Percentiles rank a stretch among this genome's conserved stretches.
These are phyloP conservation scores for Antennarius maculatus DNA, from an alignment of 2,797 vertebrate genomes.

Conservation along the genomic window DNA sequence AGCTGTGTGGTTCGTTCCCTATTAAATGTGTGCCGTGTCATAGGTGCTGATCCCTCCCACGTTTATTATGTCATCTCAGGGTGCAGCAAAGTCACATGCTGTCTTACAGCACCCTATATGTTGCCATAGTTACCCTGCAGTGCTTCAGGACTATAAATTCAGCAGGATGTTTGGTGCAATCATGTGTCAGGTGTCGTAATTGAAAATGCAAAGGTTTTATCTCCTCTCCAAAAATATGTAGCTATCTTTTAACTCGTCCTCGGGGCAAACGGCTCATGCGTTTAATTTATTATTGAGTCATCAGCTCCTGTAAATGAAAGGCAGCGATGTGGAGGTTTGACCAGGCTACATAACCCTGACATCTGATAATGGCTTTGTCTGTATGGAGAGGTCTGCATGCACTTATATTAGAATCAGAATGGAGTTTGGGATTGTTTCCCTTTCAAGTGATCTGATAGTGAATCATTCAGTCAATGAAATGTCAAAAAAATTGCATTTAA, in stretches of 20 bases:
- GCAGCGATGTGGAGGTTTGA: not conserved
- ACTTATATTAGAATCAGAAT: not conserved
- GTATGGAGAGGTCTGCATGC: not conserved
- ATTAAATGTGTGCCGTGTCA: slow-evolving; percentile 31
- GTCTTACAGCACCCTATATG: slow-evolving; percentile 49
- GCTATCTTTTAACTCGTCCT: not conserved
- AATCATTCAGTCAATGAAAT: too few species aligned
- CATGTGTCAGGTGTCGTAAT: slow-evolving; percentile 10
- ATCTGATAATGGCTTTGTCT: not conserved
- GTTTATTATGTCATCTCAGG: slow-evolving; percentile 52
- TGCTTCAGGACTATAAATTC: slow-evolving; percentile 27
- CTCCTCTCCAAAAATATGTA: not conserved
- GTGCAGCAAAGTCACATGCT: slow-evolving; percentile 43
- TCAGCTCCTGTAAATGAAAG: slow-evolving; percentile 3
- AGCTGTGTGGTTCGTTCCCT: slow-evolving; percentile 26
- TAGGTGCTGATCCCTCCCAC: slow-evolving; percentile 54
- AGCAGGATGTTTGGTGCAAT: slow-evolving; percentile 32
- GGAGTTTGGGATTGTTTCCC: not conserved
- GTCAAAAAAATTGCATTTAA: too few species aligned
- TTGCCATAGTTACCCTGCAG: slow-evolving; percentile 72
- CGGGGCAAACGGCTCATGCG: not conserved
- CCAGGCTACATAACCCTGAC: slow-evolving; percentile 12
- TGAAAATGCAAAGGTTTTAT: not conserved
- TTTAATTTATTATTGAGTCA: not conserved
- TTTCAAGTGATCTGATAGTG: too few species aligned